These are phyloP conservation scores for Zosterops pallidus DNA, from an alignment of 2,113 vertebrate genomes.

Conservation along the genomic window DNA sequence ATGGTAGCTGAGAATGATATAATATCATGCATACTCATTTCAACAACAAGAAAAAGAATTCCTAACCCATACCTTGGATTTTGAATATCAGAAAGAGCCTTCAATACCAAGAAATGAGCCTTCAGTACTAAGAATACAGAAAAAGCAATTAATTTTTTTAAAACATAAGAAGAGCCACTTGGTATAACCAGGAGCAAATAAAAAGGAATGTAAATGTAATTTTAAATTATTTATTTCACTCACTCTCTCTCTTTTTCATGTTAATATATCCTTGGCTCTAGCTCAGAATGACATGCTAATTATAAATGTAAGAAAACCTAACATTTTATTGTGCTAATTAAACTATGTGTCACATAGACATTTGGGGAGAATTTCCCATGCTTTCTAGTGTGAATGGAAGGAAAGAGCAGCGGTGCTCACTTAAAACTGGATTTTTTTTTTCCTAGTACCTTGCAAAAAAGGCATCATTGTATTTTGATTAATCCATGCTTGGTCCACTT, in stretches of 20 bases:
- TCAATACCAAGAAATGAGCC: not conserved
- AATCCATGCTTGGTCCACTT: constrained; percentile 81
- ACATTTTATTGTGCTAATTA: constrained; percentile 31
- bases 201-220: not conserved
- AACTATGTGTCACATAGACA: constrained; percentile 29
- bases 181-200: not conserved
- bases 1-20: not conserved
- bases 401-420: constrained; percentile 51
- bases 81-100: not conserved
- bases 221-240: constrained; percentile 26
- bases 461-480: constrained; percentile 82
- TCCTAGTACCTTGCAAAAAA: constrained; percentile 73
- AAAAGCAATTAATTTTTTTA: not conserved
- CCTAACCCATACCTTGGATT: not conserved
- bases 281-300: constrained; percentile 11
- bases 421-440: constrained; percentile 63
- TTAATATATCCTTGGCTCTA: not conserved
- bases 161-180: not conserved
- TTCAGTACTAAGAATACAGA: not conserved
- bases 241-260: constrained; percentile 4
- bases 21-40: not conserved
- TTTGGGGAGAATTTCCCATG: constrained; percentile 64
- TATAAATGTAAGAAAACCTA: constrained; percentile 29
- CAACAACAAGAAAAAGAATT: not conserved
- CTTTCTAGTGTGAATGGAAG: constrained; percentile 59